Conservation (phyloP, 2,888 invertebrate genomes). For the Polylopha cassiicola region DNA sequence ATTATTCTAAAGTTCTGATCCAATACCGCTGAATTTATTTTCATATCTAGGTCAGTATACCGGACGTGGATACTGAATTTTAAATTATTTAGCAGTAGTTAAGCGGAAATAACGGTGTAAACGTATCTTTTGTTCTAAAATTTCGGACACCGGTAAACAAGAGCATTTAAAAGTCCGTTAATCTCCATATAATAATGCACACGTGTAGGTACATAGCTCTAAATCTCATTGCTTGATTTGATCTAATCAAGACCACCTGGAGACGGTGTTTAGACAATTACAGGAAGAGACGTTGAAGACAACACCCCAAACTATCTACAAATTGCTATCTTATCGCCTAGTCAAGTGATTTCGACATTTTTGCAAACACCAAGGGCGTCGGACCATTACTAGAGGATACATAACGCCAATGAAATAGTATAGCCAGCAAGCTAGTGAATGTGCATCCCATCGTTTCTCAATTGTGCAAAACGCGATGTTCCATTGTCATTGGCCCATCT, state of each 20-base stretch:
- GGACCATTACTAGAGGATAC: constrained; percentile 5
- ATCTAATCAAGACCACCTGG: too few species aligned
- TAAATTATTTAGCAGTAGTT: constrained; percentile 28
- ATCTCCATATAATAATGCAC: too few species aligned
- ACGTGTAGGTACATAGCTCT: too few species aligned
- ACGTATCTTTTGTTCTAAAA: constrained; percentile 31
- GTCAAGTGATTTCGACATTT: too few species aligned
- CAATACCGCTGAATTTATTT: constrained; percentile 2
- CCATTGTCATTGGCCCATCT: constrained; percentile 34
- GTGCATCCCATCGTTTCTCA: constrained; percentile 2
- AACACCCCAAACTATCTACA: too few species aligned
- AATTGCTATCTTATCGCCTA: too few species aligned
- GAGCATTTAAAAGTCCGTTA: too few species aligned
- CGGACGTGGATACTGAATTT: constrained; percentile 30
- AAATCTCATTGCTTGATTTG: too few species aligned
- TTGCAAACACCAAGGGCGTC: too few species aligned
- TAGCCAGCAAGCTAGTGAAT: constrained; percentile 1
- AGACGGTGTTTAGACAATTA: too few species aligned
- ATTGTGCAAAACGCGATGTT: constrained; percentile 16
- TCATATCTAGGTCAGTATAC: constrained; percentile 26
- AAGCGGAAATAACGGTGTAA: constrained; percentile 37
- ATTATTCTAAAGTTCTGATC: too few species aligned
- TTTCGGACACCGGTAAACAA: too few species aligned
- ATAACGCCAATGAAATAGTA: constrained; percentile 1
- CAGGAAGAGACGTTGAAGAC: constrained; percentile 5